A percentile compares a stretch with the other conserved stretches of the same genome.
phyloP scores from a whole-genome alignment of 2,888 invertebrate genomes.

The Drosophila vallismaia region DNA sequence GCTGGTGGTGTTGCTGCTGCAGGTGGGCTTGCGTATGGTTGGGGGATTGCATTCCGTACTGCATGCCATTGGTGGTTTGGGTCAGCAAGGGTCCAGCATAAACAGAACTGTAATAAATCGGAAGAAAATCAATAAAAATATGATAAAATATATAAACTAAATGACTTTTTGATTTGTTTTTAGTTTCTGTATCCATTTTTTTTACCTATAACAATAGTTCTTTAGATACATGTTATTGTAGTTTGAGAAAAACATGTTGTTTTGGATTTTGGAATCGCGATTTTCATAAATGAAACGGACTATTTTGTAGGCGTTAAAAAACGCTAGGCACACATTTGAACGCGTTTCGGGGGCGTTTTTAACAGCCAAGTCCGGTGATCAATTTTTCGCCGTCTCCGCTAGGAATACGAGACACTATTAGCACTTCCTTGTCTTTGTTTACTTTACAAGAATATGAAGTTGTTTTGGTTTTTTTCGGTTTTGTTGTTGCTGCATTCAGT shows the following conservation, averaged over 20 bases:
- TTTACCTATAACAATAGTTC: constrained; percentile 82
- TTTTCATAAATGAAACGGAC: neutral
- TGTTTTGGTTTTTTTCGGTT: constrained; percentile 8
- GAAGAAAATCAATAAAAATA: neutral
- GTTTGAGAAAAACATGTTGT: constrained; percentile 78
- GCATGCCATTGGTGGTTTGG: constrained; percentile 81
- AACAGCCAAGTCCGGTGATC: neutral
- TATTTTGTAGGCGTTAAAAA: constrained; percentile 30
- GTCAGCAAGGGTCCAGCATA: constrained; percentile 82
- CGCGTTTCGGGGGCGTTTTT: constrained; percentile 48
- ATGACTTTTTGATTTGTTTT: neutral
- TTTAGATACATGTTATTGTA: constrained; percentile 82
- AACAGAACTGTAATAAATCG: constrained; percentile 77
- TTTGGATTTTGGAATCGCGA: constrained; percentile 5
- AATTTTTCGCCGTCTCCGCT: constrained; percentile 26
- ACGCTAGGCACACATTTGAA: constrained; percentile 26
- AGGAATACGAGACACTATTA: constrained; percentile 56
- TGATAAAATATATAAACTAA: neutral
- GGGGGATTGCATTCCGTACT: constrained; percentile 76
- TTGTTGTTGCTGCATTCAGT: constrained; percentile 17
- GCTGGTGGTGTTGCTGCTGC: constrained; percentile 62
- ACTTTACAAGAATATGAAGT: constrained; percentile 46
- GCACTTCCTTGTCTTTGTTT: constrained; percentile 49
- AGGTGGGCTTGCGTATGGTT: constrained; percentile 58
- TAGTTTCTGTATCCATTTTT: neutral